phyloP scores from a whole-genome alignment of 2,797 vertebrate genomes.

The Dromococcyx pavoninus region DNA sequence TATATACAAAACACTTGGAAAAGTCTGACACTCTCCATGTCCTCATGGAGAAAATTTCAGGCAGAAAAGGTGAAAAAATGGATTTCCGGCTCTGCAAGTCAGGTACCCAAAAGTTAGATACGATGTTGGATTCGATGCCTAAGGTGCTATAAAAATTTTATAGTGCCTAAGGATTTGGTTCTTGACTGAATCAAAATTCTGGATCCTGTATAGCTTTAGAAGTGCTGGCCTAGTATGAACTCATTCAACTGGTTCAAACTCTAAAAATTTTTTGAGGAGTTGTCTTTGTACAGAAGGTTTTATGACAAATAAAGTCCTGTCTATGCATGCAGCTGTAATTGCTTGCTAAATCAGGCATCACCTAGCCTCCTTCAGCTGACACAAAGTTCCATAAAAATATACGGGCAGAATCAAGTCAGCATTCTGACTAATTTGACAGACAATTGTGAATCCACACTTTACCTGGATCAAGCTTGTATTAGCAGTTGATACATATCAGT shows the following conservation, averaged over 20 bases:
- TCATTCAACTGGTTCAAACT: neutral
- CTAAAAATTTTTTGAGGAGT: neutral
- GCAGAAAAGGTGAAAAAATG: neutral
- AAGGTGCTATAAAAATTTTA: neutral
- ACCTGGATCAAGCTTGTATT: neutral
- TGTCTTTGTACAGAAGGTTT: neutral
- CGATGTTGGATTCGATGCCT: too few species aligned
- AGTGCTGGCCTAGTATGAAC: neutral
- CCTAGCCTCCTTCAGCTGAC: neutral
- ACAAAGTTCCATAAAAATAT: neutral
- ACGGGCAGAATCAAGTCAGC: neutral
- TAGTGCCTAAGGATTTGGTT: neutral
- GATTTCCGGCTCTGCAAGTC: neutral
- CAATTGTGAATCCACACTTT: neutral
- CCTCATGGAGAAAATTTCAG: neutral
- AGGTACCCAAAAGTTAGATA: neutral
- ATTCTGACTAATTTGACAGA: neutral
- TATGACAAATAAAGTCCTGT: neutral
- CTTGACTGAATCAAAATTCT: neutral
- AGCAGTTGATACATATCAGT: neutral
- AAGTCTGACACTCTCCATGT: neutral
- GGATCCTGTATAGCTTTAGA: neutral
- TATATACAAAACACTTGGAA: neutral
- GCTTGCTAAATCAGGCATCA: neutral
- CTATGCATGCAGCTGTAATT: neutral